Evolutionary conservation across 2,888 invertebrate genomes (phyloP).

Genomic region (Xanthia icteritia): DNA sequence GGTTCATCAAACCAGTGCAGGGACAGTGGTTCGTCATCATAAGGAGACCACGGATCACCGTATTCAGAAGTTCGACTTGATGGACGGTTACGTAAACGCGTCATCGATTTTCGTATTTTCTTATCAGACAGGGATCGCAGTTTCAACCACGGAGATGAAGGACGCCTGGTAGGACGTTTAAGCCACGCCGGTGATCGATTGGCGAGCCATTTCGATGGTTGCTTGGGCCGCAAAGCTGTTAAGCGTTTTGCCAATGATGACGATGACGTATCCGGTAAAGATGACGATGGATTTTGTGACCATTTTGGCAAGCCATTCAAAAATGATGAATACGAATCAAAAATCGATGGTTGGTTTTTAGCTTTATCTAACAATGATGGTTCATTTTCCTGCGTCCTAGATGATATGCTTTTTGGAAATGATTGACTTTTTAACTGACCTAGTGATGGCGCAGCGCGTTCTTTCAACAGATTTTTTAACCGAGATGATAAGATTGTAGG

Average conservation of each 20-base stretch:
- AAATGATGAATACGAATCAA: slow-evolving; percentile 5
- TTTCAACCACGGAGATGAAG: slow-evolving; percentile 6
- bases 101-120: slow-evolving; percentile 17
- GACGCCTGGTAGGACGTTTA: slow-evolving; percentile 14
- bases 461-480: slow-evolving; percentile 1
- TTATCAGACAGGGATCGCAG: not conserved
- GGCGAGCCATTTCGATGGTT: not conserved
- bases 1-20: slow-evolving; percentile 10
- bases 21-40: slow-evolving; percentile 18
- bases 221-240: not conserved
- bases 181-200: slow-evolving; percentile 32
- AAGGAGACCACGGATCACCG: slow-evolving; percentile 8
- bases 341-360: not conserved
- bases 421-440: slow-evolving; percentile 2
- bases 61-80: not conserved
- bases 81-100: not conserved
- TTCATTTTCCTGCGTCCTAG: not conserved
- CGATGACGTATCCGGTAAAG: slow-evolving; percentile 3
- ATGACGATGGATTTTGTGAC: not conserved
- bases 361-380: not conserved
- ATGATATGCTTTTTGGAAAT: not conserved
- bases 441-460: not conserved
- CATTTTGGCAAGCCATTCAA: not conserved
- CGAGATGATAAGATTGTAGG: slow-evolving; percentile 3
- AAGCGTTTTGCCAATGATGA: slow-evolving; percentile 15